Base-by-base conservation (phyloP, 2,113 vertebrate species). In the Enhydra lutris region DNA sequence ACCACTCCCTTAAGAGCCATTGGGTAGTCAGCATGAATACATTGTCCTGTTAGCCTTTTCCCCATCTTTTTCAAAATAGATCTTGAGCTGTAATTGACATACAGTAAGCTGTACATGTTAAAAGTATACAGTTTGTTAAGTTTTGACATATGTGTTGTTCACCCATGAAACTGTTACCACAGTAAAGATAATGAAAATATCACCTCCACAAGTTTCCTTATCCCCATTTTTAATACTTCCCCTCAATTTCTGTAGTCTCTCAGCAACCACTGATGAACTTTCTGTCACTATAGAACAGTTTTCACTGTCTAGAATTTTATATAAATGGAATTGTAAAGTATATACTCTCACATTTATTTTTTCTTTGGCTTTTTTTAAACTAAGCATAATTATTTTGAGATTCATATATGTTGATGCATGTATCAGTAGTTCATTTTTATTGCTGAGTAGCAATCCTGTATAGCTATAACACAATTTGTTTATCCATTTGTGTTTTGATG, bases 221-320 rank as follows among this genome's bases (percentile, higher is more conserved):
- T 85, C 63, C 29, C 45, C 21, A 29, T 94, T 59, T 89, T 21
- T 89, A 81, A 94, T 91, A 29, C 8, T 87, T 88, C n/a, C 20
- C 24, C 23, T 50, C 13, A 79, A 20, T 31, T 65, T 89, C 36
- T 89, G 26, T 93, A 84, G 31, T 86, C 65, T 96, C 73, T 39
- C 57, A 47, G 74, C 31, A 92, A 78, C 73, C 42, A 89, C 50
- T 82, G 18, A 50, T 86, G 29, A 81, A 50, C 67, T 81, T 92
- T 88, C 52, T 92, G 42, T 97, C 24, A 78, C 20, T 89, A 4
- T 52, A 94, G 82, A 55, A 71, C 69, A 81, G n/a, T 96, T 81
- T 87, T 31, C 34, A 86, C 81, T 92, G 47, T 69, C 65, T 92
- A 76, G 76, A 76, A 89, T 92, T 94, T 92, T 94, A 79, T 94